Conservation (phyloP, 2,797 vertebrate genomes). For the Meriones psammophilus region DNA sequence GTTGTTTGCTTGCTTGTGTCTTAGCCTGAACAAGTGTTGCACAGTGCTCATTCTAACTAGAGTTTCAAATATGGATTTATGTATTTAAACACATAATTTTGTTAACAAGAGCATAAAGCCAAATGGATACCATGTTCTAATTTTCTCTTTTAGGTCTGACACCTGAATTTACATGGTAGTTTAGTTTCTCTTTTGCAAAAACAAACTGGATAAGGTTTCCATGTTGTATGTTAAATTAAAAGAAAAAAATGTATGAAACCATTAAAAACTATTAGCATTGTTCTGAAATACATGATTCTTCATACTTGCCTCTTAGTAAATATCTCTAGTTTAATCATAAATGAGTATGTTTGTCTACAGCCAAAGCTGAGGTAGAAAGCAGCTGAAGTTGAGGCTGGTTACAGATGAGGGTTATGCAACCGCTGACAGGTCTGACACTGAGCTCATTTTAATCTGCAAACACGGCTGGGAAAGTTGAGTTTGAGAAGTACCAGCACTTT, state of each 20-base stretch:
- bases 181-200: background rate
- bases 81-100: background rate
- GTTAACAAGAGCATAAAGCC: background rate
- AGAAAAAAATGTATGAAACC: background rate
- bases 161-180: background rate
- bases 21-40: background rate
- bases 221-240: background rate
- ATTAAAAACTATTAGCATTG: background rate
- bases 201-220: background rate
- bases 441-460: constrained; percentile 31
- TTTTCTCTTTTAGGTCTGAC: background rate
- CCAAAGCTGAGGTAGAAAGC: background rate
- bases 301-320: background rate
- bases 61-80: constrained; percentile 16
- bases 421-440: background rate
- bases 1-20: background rate
- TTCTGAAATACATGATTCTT: background rate
- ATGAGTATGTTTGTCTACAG: background rate
- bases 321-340: background rate
- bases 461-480: background rate
- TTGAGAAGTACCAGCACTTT: constrained; percentile 36
- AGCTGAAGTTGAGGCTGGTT: background rate
- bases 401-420: background rate
- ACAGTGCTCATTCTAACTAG: background rate
- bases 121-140: background rate